Conservation (phyloP, 2,888 invertebrate species). For the Steinernema carpocapsae region DNA sequence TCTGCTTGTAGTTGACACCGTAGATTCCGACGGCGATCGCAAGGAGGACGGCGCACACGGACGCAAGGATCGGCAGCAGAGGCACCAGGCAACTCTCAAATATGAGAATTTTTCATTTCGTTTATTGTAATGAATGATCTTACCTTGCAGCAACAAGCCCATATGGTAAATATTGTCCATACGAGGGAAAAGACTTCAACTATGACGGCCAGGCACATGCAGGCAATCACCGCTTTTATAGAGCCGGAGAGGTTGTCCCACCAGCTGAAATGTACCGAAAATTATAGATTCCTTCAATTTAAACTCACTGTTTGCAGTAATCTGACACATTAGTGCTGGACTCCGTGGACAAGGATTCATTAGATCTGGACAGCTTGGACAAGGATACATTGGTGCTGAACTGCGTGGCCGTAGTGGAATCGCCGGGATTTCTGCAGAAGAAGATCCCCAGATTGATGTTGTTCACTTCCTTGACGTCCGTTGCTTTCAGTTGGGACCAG, state of each 20-base stretch:
- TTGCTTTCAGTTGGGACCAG: not conserved
- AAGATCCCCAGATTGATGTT: slow-evolving; percentile 6
- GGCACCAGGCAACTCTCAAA: not conserved
- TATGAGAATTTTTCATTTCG: not conserved
- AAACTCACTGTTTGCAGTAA: too few species aligned
- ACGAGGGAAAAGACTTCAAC: not conserved
- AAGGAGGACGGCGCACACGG: not conserved
- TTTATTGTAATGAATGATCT: not conserved
- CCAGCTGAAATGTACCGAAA: too few species aligned
- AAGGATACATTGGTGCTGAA: not conserved
- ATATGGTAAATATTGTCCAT: slow-evolving; percentile 9
- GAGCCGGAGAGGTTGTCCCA: too few species aligned
- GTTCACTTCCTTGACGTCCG: not conserved
- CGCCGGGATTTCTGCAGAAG: not conserved
- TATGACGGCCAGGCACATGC: slow-evolving; percentile 14
- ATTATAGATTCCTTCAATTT: too few species aligned
- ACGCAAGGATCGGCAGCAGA: not conserved
- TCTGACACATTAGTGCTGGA: not conserved
- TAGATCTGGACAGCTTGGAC: not conserved
- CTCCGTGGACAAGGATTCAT: not conserved
- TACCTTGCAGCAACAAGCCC: slow-evolving; percentile 32
- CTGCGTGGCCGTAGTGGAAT: not conserved
- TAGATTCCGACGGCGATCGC: slow-evolving; percentile 28
- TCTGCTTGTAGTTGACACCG: not conserved
- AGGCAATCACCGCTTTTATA: slow-evolving; percentile 4